Conservation (phyloP, 2,113 vertebrate genomes). For the Phainopepla nitens region DNA sequence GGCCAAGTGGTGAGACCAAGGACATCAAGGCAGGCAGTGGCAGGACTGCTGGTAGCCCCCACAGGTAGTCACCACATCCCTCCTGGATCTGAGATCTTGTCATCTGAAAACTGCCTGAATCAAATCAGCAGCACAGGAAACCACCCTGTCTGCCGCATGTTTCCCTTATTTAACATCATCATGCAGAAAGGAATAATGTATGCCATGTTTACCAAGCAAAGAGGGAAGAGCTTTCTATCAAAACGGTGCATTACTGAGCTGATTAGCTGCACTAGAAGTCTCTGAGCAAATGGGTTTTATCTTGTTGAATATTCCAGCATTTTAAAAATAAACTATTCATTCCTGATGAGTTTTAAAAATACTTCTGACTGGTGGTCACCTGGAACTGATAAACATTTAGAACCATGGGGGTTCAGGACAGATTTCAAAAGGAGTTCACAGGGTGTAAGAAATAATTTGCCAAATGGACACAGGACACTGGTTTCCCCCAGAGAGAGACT, state of each 20-base stretch:
- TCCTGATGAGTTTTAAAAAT: background rate
- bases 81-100: background rate
- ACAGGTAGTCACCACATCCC: fast-evolving
- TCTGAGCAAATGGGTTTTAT: background rate
- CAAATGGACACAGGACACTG: background rate
- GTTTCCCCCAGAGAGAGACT: background rate
- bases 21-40: background rate
- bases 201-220: background rate
- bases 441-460: background rate
- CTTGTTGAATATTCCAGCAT: background rate
- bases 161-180: background rate
- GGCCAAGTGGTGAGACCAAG: background rate
- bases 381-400: background rate
- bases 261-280: background rate
- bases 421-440: background rate
- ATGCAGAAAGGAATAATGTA: background rate
- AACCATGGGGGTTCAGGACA: background rate
- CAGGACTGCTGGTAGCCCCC: background rate
- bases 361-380: background rate
- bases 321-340: background rate
- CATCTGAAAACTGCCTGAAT: background rate
- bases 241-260: background rate
- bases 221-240: background rate
- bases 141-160: background rate
- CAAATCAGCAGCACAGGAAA: background rate